phyloP scores from a whole-genome alignment of 2,888 invertebrate species.

The Nemotelus nigrinus region DNA sequence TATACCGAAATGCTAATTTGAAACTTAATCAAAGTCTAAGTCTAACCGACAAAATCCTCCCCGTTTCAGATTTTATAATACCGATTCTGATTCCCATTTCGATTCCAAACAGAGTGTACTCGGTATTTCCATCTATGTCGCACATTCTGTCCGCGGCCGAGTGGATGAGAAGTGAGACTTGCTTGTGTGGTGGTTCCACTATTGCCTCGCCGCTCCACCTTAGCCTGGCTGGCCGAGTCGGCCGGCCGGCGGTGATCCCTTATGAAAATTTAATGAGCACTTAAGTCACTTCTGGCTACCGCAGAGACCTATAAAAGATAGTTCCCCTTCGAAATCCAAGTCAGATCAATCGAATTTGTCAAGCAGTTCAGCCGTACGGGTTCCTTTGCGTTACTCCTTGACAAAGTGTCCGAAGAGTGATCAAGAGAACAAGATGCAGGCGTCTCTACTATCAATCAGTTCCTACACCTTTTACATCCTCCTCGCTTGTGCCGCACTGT shows the following conservation, averaged over 20 bases:
- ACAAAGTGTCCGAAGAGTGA: constrained; percentile 24
- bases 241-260: constrained; percentile 63
- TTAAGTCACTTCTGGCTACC: constrained; percentile 19
- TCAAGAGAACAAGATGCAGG: constrained; percentile 47
- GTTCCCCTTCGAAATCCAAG: constrained; percentile 31
- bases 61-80: constrained; percentile 32
- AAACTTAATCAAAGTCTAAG: constrained; percentile 32
- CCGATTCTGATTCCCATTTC: too few relatives aligned
- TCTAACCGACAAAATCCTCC: constrained; percentile 41
- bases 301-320: constrained; percentile 44
- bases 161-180: constrained; percentile 16
- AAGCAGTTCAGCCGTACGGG: constrained; percentile 36
- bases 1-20: constrained; percentile 2
- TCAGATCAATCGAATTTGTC: constrained; percentile 47
- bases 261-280: constrained; percentile 47
- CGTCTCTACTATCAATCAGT: constrained; percentile 50
- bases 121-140: constrained; percentile 15
- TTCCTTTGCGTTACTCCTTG: constrained; percentile 35
- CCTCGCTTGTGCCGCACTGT: constrained; percentile 49
- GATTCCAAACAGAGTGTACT: constrained; percentile 9
- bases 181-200: not conserved
- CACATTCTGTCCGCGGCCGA: constrained; percentile 2
- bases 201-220: constrained; percentile 11
- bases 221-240: not conserved
- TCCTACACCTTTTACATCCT: constrained; percentile 53